Conservation (phyloP, 2,113 vertebrate species). For the Platichthys stellatus region DNA sequence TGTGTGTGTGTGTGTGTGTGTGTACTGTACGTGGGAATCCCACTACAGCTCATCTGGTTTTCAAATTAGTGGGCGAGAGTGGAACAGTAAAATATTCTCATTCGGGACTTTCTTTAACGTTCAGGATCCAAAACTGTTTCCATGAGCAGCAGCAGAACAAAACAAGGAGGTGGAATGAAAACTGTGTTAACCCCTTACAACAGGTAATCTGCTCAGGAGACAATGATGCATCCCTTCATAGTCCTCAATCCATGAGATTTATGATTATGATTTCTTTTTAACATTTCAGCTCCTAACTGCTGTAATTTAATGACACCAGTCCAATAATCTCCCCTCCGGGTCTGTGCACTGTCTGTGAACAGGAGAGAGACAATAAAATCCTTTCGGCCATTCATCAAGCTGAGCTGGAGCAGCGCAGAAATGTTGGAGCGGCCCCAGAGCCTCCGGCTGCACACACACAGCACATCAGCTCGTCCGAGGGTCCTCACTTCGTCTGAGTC, state of each 20-base stretch:
- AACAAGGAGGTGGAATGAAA: constrained; percentile 10
- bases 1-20: not conserved
- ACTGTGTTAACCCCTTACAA: not conserved
- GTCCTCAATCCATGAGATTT: no score
- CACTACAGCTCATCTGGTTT: constrained; percentile 47
- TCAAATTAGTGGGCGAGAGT: constrained; percentile 53
- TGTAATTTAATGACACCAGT: not conserved
- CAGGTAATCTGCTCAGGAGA: not conserved
- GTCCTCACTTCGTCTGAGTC: constrained; percentile 38
- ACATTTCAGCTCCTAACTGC: not conserved
- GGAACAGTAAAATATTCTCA: constrained; percentile 47
- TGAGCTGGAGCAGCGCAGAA: constrained; percentile 36
- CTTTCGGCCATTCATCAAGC: constrained; percentile 4
- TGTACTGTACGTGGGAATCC: not conserved
- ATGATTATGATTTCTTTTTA: not conserved
- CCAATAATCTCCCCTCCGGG: not conserved
- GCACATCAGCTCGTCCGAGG: constrained; percentile 48
- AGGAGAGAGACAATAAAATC: not conserved
- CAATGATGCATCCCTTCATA: not conserved
- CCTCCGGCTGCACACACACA: constrained; percentile 31
- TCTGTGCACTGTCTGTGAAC: not conserved
- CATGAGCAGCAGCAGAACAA: constrained; percentile 27
- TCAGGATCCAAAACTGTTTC: constrained; percentile 42
- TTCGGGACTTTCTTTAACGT: constrained; percentile 19
- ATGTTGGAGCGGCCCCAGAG: constrained; percentile 49